A percentile compares a stretch with the other conserved stretches of the same genome.
Conservation (phyloP, 2,113 vertebrate genomes). For the Phalacrocorax aristotelis region DNA sequence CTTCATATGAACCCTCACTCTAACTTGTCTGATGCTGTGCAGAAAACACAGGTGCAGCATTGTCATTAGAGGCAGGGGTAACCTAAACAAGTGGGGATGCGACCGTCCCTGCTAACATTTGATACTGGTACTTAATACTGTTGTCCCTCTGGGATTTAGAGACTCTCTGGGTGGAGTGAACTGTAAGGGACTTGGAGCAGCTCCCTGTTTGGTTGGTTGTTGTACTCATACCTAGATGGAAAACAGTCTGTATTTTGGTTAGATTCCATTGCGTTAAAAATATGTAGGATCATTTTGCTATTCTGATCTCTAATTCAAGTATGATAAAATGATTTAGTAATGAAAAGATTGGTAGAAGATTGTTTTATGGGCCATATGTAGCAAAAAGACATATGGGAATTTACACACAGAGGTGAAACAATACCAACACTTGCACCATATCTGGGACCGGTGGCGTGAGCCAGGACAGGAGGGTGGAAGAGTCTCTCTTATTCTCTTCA, state of each 20-base stretch:
- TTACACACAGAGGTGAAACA: background rate
- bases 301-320: slow-evolving; percentile 25
- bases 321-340: background rate
- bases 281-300: accelerated
- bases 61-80: background rate
- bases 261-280: background rate
- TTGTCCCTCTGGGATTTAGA: background rate
- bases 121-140: background rate
- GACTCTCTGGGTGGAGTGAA: background rate
- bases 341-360: background rate
- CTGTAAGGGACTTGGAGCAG: background rate
- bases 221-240: background rate
- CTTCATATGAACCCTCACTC: background rate
- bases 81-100: background rate
- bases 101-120: background rate
- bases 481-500: background rate
- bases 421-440: background rate
- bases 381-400: background rate
- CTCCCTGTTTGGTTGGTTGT: background rate
- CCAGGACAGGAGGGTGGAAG: background rate
- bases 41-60: background rate
- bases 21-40: background rate
- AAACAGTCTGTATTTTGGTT: background rate
- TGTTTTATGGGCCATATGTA: background rate
- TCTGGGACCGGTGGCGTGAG: background rate